Evolutionary conservation across 1,140 invertebrate genomes (phyloP).

Genomic region (Lanistes nyassanus): DNA sequence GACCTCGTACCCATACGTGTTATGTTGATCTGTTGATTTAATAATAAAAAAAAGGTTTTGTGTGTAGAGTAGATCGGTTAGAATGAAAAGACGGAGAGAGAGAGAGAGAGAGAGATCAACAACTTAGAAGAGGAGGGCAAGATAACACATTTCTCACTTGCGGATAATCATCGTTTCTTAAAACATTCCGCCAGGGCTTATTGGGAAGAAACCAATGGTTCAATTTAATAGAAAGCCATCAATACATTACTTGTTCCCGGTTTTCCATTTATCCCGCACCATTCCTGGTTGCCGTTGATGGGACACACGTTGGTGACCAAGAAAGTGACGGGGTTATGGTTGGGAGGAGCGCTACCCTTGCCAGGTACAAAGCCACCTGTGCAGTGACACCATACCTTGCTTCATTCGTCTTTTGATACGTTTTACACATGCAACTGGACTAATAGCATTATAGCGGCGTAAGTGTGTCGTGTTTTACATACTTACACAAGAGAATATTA

Average conservation of each 20-base stretch:
- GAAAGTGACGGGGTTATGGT: constrained; percentile 29
- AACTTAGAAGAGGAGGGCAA: neutral
- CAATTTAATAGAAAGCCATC: neutral
- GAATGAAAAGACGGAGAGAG: neutral
- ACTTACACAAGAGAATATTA: no score
- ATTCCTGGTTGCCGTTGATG: constrained; percentile 38
- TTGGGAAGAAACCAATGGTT: no score
- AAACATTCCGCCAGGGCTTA: no score
- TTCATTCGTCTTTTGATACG: no score
- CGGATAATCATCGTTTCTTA: no score
- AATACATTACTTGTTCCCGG: constrained; percentile 18
- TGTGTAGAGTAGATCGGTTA: neutral
- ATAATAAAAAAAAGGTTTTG: neutral
- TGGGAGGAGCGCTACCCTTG: constrained; percentile 18
- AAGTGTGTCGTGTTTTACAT: no score
- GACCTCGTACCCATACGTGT: constrained; percentile 41
- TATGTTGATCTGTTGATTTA: constrained; percentile 5
- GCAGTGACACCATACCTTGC: no score
- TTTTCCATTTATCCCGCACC: constrained; percentile 41
- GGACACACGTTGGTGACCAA: constrained; percentile 52
- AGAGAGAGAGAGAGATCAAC: no score
- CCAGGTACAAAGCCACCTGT: constrained; percentile 45
- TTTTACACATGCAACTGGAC: no score
- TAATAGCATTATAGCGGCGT: no score
- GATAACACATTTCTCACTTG: neutral